Evolutionary conservation across 2,888 invertebrate species (phyloP).

Genomic region (Lasioglossum zephyrum): DNA sequence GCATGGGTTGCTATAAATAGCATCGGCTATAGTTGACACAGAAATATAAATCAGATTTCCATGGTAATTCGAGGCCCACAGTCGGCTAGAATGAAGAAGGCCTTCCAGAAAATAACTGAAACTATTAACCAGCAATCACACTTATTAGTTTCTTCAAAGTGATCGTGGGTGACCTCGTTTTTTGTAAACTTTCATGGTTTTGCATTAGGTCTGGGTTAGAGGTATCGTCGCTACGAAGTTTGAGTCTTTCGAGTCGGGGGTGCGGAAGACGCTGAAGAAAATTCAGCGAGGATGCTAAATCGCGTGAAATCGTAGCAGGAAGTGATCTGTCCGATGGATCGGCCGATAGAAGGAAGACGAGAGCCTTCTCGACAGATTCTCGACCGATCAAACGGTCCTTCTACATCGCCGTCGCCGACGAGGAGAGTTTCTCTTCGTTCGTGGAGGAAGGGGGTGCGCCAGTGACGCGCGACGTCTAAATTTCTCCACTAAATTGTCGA

Average conservation of each 20-base stretch:
- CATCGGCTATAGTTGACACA: background rate
- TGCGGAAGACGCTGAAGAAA: background rate
- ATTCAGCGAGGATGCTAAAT: background rate
- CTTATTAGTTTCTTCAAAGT: background rate
- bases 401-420: conserved; percentile 36
- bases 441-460: conserved; percentile 38
- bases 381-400: conserved; percentile 67
- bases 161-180: background rate
- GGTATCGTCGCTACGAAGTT: background rate
- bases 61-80: background rate
- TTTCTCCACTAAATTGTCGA: conserved; percentile 70
- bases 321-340: conserved; percentile 36
- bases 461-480: conserved; percentile 74
- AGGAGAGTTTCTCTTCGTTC: conserved; percentile 38
- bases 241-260: background rate
- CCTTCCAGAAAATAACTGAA: background rate
- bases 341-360: conserved; percentile 38
- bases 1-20: background rate
- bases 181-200: background rate
- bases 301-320: conserved; percentile 4
- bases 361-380: conserved; percentile 52
- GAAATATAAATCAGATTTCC: background rate
- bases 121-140: background rate
- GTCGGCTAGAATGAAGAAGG: background rate
- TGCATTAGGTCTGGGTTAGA: too few relatives aligned